These are phyloP conservation scores for Pseudomugil tenellus DNA, from an alignment of 2,797 vertebrate genomes.

Conservation along the genomic window DNA sequence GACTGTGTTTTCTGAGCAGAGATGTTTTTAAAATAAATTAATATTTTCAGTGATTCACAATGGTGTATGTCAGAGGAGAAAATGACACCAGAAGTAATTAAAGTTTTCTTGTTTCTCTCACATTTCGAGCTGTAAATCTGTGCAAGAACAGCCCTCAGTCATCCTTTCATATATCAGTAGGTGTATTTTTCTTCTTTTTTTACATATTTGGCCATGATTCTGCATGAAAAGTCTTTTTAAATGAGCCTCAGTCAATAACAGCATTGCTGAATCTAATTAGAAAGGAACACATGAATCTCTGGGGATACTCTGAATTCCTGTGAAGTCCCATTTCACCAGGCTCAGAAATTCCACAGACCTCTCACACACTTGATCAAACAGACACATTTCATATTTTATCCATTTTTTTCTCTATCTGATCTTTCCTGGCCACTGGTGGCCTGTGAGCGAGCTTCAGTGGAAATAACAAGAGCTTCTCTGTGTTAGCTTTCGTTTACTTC, in stretches of 20 bases:
- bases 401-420: slow-evolving; percentile 13
- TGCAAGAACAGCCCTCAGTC: no score
- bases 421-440: neutral
- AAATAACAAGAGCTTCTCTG: slow-evolving; percentile 44
- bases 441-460: neutral
- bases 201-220: neutral
- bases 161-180: neutral
- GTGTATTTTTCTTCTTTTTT: neutral
- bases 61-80: no score
- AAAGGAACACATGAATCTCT: slow-evolving; percentile 1
- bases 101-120: no score
- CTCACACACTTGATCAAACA: neutral
- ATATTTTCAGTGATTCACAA: no score
- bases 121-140: neutral
- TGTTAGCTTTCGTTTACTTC: slow-evolving; percentile 35
- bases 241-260: slow-evolving; percentile 2
- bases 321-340: slow-evolving; percentile 22
- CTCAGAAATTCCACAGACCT: slow-evolving; percentile 21
- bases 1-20: no score
- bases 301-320: slow-evolving; percentile 1
- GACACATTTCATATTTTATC: slow-evolving; percentile 10
- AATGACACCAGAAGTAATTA: no score
- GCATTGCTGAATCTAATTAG: neutral
- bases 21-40: no score
- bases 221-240: neutral